Conservation (phyloP, 2,888 invertebrate genomes). For the Mycalesis mineus region DNA sequence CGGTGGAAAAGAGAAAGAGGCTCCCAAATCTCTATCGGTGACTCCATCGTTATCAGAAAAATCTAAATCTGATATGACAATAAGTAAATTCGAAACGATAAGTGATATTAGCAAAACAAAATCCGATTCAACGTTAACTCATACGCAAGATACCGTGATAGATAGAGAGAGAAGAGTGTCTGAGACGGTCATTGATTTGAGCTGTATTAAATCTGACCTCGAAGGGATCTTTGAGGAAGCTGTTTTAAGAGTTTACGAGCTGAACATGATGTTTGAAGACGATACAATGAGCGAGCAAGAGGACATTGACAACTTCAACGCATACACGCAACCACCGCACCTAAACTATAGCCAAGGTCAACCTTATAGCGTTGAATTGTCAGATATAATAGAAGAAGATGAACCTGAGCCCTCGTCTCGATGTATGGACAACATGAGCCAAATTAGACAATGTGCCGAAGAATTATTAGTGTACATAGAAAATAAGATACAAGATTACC, state of each 20-base stretch:
- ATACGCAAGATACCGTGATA: slow-evolving; percentile 69
- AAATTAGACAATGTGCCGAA: slow-evolving; percentile 51
- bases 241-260: slow-evolving; percentile 43
- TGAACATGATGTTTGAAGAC: slow-evolving; percentile 45
- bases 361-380: slow-evolving; percentile 64
- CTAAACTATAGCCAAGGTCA: slow-evolving; percentile 42
- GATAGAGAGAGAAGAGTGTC: slow-evolving; percentile 63
- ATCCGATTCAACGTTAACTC: slow-evolving; percentile 68
- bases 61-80: slow-evolving; percentile 68
- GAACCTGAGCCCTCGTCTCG: slow-evolving; percentile 63
- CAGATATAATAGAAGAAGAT: slow-evolving; percentile 70
- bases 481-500: slow-evolving; percentile 44
- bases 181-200: slow-evolving; percentile 64
- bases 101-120: slow-evolving; percentile 72
- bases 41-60: slow-evolving; percentile 67
- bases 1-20: slow-evolving; percentile 48
- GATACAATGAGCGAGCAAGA: slow-evolving; percentile 69
- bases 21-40: slow-evolving; percentile 47
- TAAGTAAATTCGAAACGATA: slow-evolving; percentile 64
- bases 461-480: slow-evolving; percentile 59
- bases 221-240: slow-evolving; percentile 64
- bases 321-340: slow-evolving; percentile 61
- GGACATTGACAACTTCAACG: slow-evolving; percentile 61
- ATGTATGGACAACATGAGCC: slow-evolving; percentile 41
- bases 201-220: slow-evolving; percentile 61